Base-by-base conservation (phyloP, 2,888 invertebrate species). In the Lycia hirtaria region DNA sequence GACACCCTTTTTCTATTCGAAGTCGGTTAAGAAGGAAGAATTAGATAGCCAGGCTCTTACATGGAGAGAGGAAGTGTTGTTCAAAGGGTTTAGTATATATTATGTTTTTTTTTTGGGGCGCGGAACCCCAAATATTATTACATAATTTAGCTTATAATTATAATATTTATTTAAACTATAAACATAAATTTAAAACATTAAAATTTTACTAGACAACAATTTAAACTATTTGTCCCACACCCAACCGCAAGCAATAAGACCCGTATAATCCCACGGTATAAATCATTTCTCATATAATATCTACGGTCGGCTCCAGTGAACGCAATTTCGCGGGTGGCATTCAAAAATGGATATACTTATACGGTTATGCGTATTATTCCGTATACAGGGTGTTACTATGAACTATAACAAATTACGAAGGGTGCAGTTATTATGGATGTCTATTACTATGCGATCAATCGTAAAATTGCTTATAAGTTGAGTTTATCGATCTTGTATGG, bases 251-350 rank as follows among this genome's bases (percentile, higher is more conserved):
- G 67, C 64, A 67, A 64, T 67, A 67, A 67, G 56, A 61, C 61
- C 64, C 60, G 55, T 50, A 57, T 64, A 62, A 62, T 59, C 59
- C 57, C 60, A 61, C 65, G 65, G 58, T 65, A 80, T 78, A 79
- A 80, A 81, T 80, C 78, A 81, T 78, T 72, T 59, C 58, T 63
- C 69, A 64, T 66, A 71, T 76, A 80, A 80, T 76, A 76, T 71
- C 68, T 59, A 63, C 59, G 44, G 65, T 63, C 62, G 65, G 69
- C 30, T 45, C 28, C 55, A 33, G 38, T 54, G 71, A 78, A 80
- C 75, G 80, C 78, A 80, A 81, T 82, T 82, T 78, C 67, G 68
- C 64, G 72, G 66, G 59, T 71, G 72, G 73, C 73, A 76, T 82
- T 80, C 80, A 76, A 76, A 80, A 79, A 76, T 72, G 68, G 70